Evolutionary conservation across 2,888 invertebrate species (phyloP).

Genomic region (Caenorhabditis becei): DNA sequence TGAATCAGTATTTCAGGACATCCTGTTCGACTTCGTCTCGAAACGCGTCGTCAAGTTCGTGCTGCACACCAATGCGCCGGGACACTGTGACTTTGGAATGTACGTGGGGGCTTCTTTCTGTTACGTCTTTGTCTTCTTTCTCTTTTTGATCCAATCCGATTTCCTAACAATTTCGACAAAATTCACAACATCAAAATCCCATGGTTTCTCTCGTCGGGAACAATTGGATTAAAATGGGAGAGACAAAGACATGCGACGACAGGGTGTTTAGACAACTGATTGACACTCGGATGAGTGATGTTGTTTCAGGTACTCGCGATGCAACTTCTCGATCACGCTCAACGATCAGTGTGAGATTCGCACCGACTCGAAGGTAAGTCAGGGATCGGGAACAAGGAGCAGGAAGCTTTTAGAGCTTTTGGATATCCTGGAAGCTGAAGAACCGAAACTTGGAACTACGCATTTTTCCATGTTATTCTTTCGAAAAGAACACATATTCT

Average conservation of each 20-base stretch:
- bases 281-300: constrained; percentile 25
- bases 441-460: too few species aligned
- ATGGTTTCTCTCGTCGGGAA: constrained; percentile 6
- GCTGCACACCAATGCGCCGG: constrained; percentile 98
- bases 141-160: constrained; percentile 21
- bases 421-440: too few species aligned
- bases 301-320: constrained; percentile 56
- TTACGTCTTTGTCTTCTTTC: not conserved
- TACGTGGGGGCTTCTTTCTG: constrained; percentile 83
- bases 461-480: too few species aligned
- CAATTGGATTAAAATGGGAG: constrained; percentile 53
- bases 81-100: constrained; percentile 99
- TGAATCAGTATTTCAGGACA: constrained; percentile 86
- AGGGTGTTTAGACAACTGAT: constrained; percentile 34
- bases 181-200: not conserved
- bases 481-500: too few species aligned
- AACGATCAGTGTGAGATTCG: constrained; percentile 44
- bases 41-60: constrained; percentile 97
- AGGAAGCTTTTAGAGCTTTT: too few species aligned
- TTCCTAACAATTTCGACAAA: not conserved
- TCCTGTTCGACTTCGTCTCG: constrained; percentile 95
- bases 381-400: not conserved
- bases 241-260: not conserved
- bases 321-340: constrained; percentile 55
- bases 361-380: constrained; percentile 46